Evolutionary conservation across 92 coral and sea anemone genomes (phyloP).

Genomic region (Chrysogorgia sp.): DNA sequence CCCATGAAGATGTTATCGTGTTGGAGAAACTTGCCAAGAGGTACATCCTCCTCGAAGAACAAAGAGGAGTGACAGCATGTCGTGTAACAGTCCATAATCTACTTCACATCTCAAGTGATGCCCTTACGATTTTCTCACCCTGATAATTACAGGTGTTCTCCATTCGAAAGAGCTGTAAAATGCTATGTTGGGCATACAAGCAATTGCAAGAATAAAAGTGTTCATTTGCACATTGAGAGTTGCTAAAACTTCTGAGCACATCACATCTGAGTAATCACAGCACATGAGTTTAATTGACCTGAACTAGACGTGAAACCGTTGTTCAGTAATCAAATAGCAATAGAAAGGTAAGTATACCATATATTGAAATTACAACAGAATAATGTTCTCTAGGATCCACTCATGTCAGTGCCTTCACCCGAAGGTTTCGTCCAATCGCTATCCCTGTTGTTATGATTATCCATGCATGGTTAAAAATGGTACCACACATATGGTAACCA

Average conservation of each 20-base stretch:
- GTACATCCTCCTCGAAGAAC: conserved; percentile 62
- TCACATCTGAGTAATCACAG: conserved; percentile 13
- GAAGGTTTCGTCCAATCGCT: no score
- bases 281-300: conserved; percentile 43
- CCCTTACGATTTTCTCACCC: conserved; percentile 63
- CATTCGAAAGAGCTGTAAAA: conserved; percentile 76
- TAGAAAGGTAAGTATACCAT: no score
- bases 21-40: conserved; percentile 52
- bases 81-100: conserved; percentile 61
- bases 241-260: conserved; percentile 50
- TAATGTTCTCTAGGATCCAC: no score
- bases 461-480: no score
- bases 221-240: conserved; percentile 53
- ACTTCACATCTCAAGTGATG: conserved; percentile 63
- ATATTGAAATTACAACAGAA: no score
- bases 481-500: no score
- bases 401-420: no score
- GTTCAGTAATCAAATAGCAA: no score
- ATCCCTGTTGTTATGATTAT: no score
- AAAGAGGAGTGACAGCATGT: conserved; percentile 55
- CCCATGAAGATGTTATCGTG: conserved; percentile 46
- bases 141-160: conserved; percentile 70
- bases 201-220: conserved; percentile 56
- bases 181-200: conserved; percentile 57
- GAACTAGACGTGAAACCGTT: conserved; percentile 20